Percentiles rank a stretch among this genome's conserved stretches.
Conservation (phyloP, 1,140 invertebrate genomes). For the Cyphomyrmex costatus region DNA sequence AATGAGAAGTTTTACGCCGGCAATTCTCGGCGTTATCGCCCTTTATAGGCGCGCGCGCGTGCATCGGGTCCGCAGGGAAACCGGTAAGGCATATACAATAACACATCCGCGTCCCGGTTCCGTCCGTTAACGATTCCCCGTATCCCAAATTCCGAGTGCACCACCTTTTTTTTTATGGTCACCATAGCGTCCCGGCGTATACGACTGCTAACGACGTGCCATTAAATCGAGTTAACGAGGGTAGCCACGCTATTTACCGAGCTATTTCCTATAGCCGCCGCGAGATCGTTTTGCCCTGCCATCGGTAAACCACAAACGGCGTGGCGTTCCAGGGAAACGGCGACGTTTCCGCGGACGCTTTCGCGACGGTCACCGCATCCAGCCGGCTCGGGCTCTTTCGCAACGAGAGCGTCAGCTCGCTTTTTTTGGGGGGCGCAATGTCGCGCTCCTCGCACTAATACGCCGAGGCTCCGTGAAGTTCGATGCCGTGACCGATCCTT, state of each 20-base stretch:
- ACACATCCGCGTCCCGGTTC: constrained; percentile 34
- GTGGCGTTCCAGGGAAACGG: constrained; percentile 69
- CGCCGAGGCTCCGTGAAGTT: neutral
- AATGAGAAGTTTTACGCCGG: constrained; percentile 49
- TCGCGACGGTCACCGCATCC: constrained; percentile 33
- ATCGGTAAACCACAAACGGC: constrained; percentile 76
- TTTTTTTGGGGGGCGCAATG: neutral
- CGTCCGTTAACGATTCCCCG: constrained; percentile 74
- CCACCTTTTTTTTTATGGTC: constrained; percentile 72
- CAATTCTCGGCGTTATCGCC: constrained; percentile 55
- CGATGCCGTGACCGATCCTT: constrained; percentile 26
- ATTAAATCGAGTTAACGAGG: constrained; percentile 82
- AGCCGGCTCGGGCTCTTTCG: neutral
- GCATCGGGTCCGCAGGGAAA: neutral
- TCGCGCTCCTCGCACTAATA: constrained; percentile 25
- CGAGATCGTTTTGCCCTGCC: constrained; percentile 70
- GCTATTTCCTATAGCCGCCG: constrained; percentile 71
- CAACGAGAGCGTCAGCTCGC: constrained; percentile 6
- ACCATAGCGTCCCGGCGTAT: constrained; percentile 66
- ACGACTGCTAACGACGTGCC: constrained; percentile 79
- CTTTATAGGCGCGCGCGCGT: constrained; percentile 47
- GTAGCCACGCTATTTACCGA: constrained; percentile 74
- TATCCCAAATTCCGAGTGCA: constrained; percentile 77
- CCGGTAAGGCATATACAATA: constrained; percentile 70
- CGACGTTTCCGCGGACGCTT: constrained; percentile 59